These are phyloP conservation scores for Blera fallax DNA, from an alignment of 2,888 invertebrate species.

Conservation along the genomic window DNA sequence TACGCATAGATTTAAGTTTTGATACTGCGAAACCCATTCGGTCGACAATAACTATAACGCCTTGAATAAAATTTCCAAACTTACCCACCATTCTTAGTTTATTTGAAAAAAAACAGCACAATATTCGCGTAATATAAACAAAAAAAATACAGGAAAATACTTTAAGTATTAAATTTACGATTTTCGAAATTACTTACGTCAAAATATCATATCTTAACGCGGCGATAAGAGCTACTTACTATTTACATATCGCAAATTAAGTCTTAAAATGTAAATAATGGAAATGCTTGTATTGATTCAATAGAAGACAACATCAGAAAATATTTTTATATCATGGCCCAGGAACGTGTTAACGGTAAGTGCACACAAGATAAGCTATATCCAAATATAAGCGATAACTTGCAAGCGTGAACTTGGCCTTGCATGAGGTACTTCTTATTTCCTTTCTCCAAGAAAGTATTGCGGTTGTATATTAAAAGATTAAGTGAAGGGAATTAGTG, in stretches of 20 bases:
- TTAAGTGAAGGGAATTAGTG: background rate
- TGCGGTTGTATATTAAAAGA: slow-evolving; percentile 6
- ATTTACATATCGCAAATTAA: background rate
- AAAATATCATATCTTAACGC: background rate
- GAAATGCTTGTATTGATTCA: background rate
- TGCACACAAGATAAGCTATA: background rate
- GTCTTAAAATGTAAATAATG: background rate
- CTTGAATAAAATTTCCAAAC: too few species aligned
- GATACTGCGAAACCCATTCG: too few species aligned
- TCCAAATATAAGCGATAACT: background rate
- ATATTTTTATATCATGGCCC: background rate
- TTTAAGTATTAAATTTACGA: background rate
- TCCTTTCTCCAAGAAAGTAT: background rate
- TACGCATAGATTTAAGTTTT: too few species aligned
- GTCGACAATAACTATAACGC: too few species aligned
- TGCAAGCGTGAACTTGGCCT: background rate
- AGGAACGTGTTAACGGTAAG: background rate
- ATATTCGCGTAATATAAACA: background rate
- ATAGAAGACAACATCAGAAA: background rate
- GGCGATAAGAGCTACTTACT: background rate
- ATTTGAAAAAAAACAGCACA: background rate
- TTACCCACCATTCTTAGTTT: background rate
- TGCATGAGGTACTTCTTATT: background rate
- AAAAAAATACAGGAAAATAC: background rate
- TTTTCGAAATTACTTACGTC: background rate